These are phyloP conservation scores for Gastracanthus pulcherrimus DNA, from an alignment of 2,888 invertebrate species.

Conservation along the genomic window DNA sequence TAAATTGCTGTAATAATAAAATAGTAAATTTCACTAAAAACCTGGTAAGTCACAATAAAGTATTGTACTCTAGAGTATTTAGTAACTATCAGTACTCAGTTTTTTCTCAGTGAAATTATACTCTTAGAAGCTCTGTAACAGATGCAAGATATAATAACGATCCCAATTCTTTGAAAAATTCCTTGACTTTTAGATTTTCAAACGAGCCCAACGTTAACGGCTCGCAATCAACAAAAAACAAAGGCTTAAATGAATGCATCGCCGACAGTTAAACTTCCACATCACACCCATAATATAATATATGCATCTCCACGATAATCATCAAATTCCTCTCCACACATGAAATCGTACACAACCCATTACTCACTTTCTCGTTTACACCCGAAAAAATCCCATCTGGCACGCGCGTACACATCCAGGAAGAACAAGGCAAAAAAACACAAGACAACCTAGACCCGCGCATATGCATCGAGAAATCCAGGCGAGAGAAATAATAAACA, in stretches of 20 bases:
- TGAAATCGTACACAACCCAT: constrained; percentile 11
- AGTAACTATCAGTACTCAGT: no score
- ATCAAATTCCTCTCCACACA: neutral
- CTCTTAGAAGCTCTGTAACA: no score
- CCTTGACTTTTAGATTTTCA: no score
- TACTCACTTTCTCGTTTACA: neutral
- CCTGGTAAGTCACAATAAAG: no score
- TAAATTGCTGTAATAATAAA: no score
- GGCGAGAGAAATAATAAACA: constrained; percentile 55
- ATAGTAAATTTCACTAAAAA: no score
- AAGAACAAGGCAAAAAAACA: neutral
- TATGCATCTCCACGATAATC: neutral
- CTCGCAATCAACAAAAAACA: no score
- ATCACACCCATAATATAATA: neutral
- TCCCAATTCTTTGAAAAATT: no score
- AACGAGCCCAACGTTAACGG: no score
- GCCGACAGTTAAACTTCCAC: constrained; percentile 4
- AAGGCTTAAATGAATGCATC: neutral
- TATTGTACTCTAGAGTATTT: no score
- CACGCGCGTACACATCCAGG: neutral
- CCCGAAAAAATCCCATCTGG: constrained; percentile 20
- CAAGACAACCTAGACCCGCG: neutral
- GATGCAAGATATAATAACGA: no score
- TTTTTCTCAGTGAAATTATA: no score
- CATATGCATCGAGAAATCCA: constrained; percentile 37